A percentile compares a stretch with the other conserved stretches of the same genome.
Conservation (phyloP, 2,888 invertebrate genomes). For the Chymomyza amoena region DNA sequence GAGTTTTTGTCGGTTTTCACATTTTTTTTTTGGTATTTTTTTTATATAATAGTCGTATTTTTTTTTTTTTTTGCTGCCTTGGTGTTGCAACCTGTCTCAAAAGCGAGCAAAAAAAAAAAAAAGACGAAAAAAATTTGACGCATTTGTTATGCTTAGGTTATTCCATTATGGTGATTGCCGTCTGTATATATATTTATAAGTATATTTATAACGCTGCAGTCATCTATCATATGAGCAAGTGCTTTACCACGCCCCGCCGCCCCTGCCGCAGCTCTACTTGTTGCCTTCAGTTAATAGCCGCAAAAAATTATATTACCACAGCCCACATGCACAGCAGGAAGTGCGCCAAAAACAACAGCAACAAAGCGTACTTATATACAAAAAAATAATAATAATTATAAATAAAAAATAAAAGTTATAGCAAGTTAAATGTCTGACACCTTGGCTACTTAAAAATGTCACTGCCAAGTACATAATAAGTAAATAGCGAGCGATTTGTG, state of each 20-base stretch:
- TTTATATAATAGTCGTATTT: slow-evolving; percentile 19
- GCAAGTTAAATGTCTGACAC: slow-evolving; percentile 31
- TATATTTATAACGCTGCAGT: slow-evolving; percentile 66
- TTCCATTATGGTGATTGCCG: slow-evolving; percentile 36
- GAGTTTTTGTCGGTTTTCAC: slow-evolving; percentile 34
- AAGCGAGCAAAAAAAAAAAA: slow-evolving; percentile 12
- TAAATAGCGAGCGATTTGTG: not conserved
- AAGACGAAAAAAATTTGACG: slow-evolving; percentile 38
- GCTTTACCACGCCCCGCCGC: not conserved
- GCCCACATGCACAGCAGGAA: slow-evolving; percentile 65
- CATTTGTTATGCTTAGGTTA: slow-evolving; percentile 71
- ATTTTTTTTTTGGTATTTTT: slow-evolving; percentile 57
- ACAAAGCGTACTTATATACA: not conserved
- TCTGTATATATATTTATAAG: slow-evolving; percentile 11
- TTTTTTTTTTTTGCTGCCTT: slow-evolving; percentile 3
- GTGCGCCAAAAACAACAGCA: slow-evolving; percentile 31
- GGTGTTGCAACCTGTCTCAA: slow-evolving; percentile 65
- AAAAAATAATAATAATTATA: too few species aligned
- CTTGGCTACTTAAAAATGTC: slow-evolving; percentile 42
- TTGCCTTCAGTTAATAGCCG: not conserved
- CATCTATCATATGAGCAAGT: slow-evolving; percentile 57
- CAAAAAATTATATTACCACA: slow-evolving; percentile 34
- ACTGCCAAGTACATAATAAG: slow-evolving; percentile 30
- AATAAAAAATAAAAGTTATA: slow-evolving; percentile 2
- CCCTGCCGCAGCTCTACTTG: not conserved